Evolutionary conservation across 2,888 invertebrate genomes (phyloP).

Genomic region (Girardia tigrina): DNA sequence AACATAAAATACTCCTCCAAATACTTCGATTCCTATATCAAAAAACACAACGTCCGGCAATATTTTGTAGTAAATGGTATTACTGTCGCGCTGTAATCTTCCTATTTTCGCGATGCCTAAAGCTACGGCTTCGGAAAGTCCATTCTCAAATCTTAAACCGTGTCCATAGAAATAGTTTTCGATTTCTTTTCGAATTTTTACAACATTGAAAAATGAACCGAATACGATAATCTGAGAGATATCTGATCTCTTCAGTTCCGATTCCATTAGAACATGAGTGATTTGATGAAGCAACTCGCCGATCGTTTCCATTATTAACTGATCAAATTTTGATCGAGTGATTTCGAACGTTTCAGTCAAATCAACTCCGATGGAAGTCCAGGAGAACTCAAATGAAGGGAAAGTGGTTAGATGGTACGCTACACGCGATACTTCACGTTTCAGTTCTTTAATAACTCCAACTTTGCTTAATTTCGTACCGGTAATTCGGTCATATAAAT

Average conservation of each 20-base stretch:
- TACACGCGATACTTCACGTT: background rate
- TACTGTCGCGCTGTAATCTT: background rate
- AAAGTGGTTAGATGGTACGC: background rate
- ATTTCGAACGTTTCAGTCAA: background rate
- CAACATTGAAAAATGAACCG: background rate
- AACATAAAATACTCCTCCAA: background rate
- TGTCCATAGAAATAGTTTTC: background rate
- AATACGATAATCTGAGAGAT: background rate
- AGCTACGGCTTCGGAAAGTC: background rate
- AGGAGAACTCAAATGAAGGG: background rate
- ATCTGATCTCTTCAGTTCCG: background rate
- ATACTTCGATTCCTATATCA: background rate
- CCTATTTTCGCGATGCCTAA: background rate
- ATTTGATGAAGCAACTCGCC: background rate
- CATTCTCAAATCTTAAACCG: background rate
- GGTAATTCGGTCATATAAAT: background rate
- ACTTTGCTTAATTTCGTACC: background rate
- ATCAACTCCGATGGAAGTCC: background rate
- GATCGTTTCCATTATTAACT: background rate
- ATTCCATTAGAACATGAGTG: background rate
- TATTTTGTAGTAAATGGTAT: background rate
- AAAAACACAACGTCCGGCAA: background rate
- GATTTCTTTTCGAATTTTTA: background rate
- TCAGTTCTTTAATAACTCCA: background rate
- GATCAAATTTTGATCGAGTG: background rate